A percentile compares a stretch with the other conserved stretches of the same genome.
phyloP scores from a whole-genome alignment of 2,113 vertebrate species.

The Lathamus discolor region DNA sequence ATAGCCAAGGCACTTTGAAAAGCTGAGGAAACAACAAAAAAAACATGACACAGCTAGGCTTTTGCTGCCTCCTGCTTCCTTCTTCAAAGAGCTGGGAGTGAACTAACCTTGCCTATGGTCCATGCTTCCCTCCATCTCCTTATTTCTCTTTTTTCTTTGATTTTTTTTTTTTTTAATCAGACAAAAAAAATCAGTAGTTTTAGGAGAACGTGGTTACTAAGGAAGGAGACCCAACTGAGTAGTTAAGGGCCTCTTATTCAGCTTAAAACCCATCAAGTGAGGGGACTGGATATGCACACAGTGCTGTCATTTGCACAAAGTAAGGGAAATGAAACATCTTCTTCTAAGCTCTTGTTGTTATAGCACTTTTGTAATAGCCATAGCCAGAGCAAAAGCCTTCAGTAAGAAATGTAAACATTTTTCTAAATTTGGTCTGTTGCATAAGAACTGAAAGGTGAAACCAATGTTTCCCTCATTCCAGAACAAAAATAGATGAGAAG shows the following conservation, averaged over 20 bases:
- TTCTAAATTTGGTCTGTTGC: background rate
- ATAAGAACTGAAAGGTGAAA: conserved; percentile 27
- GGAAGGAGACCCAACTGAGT: background rate
- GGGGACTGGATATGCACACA: background rate
- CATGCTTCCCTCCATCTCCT: background rate
- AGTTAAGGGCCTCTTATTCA: background rate
- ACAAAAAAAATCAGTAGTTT: background rate
- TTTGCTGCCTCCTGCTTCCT: background rate
- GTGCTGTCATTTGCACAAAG: background rate
- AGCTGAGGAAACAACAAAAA: background rate
- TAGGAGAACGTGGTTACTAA: background rate
- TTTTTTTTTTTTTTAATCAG: background rate
- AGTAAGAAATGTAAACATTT: conserved; percentile 42
- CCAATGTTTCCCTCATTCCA: background rate
- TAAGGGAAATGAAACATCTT: background rate
- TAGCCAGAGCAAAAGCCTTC: conserved; percentile 4
- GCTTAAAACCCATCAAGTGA: background rate
- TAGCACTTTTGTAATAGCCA: background rate
- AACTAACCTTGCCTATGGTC: background rate
- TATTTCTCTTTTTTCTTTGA: background rate
- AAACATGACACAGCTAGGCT: background rate
- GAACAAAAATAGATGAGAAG: conserved; percentile 6
- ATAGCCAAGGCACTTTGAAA: background rate
- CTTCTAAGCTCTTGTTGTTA: background rate
- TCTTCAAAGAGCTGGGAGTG: background rate